Evolutionary conservation across 1,140 invertebrate species (phyloP), one percentile per base, ranked within the genome.

Genomic region (Leptinotarsa texana): DNA sequence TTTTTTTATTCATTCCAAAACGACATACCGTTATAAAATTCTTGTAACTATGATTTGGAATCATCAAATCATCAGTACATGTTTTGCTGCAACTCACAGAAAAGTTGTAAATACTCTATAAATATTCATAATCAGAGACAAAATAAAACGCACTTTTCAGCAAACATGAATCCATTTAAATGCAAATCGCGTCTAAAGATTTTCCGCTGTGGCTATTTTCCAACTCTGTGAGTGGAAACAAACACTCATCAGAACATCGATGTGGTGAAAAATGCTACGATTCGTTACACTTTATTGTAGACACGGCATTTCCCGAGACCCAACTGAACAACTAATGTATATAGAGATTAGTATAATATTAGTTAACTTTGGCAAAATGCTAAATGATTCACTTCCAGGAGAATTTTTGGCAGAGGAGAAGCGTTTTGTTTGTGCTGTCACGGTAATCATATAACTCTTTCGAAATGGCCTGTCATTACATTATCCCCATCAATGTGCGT

Each of bases 61-160:
- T 42, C 8, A 42, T 11, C 8, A 11, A 42, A 42, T 42, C 8
- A 42, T 11, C 8, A 11, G 8, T 42, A 11, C 33, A 42, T 42
- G 2, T 42, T 42, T 42, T 42, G 33, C 11, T 42, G 33, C 33
- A 42, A 42, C 8, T 3, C 33, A 42, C 33, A 42, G 33, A 42
- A 42, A 42, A 11, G 8, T 42, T 57, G 63, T 17, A 15, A 66
- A 66, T 33, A 22, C 27, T 66, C 22, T 33, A 66, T 66, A 24
- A 66, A 66, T 66, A 66, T 66, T 66, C n/a, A 66, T 66, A 21
- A 33, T 24, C 22, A 21, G 15, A 13, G 63, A 66, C 13, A 15
- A 66, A 66, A 66, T 24, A 24, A 66, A 24, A 66, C 21, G 22
- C 15, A 18, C 63, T 66, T 66, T 66, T 66, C 22, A 22, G 61